phyloP scores from a whole-genome alignment of 2,797 vertebrate genomes.

The Epinephelus coioides region DNA sequence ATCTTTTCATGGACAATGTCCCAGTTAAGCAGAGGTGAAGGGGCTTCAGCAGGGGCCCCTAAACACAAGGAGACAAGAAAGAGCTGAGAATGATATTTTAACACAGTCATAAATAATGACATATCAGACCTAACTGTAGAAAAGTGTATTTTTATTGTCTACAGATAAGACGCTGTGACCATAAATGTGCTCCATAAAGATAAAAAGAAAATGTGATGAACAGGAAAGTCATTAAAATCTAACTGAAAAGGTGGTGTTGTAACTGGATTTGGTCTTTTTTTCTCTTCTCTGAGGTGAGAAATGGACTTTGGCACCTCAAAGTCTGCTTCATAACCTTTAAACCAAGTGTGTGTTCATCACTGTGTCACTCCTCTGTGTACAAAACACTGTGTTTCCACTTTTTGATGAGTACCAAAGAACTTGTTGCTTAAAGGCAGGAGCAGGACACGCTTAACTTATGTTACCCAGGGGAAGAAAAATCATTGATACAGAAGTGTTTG shows the following conservation, averaged over 20 bases:
- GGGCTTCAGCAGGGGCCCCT: slow-evolving; percentile 45
- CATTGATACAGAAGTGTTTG: slow-evolving; percentile 58
- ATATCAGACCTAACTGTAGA: background rate
- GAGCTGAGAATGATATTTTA: background rate
- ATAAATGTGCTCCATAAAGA: slow-evolving; percentile 16
- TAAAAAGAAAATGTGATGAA: slow-evolving; percentile 23
- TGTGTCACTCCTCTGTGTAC: slow-evolving; percentile 74
- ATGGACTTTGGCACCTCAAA: slow-evolving; percentile 55
- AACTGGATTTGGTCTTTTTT: slow-evolving; percentile 14
- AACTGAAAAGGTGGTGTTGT: slow-evolving; percentile 5
- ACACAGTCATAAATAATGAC: background rate
- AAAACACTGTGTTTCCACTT: slow-evolving; percentile 67
- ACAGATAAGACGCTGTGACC: slow-evolving; percentile 22
- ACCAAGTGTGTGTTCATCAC: slow-evolving; percentile 63
- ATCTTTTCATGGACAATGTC: slow-evolving; percentile 87
- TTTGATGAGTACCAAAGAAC: slow-evolving; percentile 46
- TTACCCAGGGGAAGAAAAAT: slow-evolving; percentile 66
- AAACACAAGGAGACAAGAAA: background rate
- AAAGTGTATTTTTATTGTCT: slow-evolving; percentile 2
- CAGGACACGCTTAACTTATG: slow-evolving; percentile 63
- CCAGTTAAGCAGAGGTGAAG: slow-evolving; percentile 80
- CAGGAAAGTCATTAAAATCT: background rate
- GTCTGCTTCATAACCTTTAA: slow-evolving; percentile 53
- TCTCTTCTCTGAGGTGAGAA: slow-evolving; percentile 10
- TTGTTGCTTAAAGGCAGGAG: slow-evolving; percentile 45